Conservation (phyloP, 2,888 invertebrate genomes). For the Omphaloscelis lunosa region DNA sequence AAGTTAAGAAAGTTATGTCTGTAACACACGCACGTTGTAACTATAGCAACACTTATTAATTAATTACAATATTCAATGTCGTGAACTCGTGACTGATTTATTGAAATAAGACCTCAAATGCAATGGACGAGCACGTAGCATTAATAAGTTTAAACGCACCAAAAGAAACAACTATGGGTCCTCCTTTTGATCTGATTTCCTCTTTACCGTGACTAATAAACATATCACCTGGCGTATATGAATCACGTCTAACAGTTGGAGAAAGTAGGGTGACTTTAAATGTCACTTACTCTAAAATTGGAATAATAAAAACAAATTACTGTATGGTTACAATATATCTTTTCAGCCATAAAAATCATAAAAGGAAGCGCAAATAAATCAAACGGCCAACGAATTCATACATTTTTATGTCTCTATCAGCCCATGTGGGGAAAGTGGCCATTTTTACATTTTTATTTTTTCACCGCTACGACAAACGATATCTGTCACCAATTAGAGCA, state of each 20-base stretch:
- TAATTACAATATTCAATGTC: constrained; percentile 42
- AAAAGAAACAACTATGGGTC: constrained; percentile 29
- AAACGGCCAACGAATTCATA: constrained; percentile 68
- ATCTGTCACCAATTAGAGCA: constrained; percentile 77
- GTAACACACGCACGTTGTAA: neutral
- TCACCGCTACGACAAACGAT: constrained; percentile 69
- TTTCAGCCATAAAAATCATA: constrained; percentile 63
- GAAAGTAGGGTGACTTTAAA: constrained; percentile 54
- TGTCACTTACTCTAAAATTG: constrained; percentile 47
- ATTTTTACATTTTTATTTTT: constrained; percentile 65
- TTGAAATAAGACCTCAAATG: constrained; percentile 47
- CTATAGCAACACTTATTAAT: neutral
- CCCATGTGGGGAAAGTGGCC: constrained; percentile 60
- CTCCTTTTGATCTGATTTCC: constrained; percentile 40
- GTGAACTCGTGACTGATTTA: constrained; percentile 48
- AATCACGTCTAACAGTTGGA: constrained; percentile 39
- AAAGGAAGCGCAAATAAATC: constrained; percentile 72
- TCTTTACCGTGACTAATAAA: constrained; percentile 42
- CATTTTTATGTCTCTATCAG: constrained; percentile 70
- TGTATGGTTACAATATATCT: constrained; percentile 55
- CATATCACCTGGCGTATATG: constrained; percentile 47
- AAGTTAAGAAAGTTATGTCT: neutral
- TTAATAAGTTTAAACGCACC: constrained; percentile 27
- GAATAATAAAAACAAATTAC: constrained; percentile 57
- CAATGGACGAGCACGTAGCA: constrained; percentile 48